A percentile compares a stretch with the other conserved stretches of the same genome.
Evolutionary conservation across 2,797 vertebrate genomes (phyloP).

Genomic region (Rhadinocentrus ornatus): DNA sequence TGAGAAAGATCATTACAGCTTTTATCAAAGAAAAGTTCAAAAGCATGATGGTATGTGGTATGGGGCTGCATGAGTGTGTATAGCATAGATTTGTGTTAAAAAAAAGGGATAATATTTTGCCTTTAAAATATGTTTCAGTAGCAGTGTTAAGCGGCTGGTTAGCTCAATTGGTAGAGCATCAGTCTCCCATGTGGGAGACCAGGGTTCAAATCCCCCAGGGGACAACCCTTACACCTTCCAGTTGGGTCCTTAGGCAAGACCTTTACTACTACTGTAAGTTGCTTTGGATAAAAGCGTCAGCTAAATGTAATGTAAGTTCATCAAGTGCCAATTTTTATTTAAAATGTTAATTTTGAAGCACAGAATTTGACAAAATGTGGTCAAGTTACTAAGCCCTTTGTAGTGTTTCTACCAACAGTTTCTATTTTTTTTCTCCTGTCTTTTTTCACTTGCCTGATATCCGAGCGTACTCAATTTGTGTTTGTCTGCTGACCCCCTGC

Average conservation of each 20-base stretch:
- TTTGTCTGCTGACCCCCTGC: conserved; percentile 75
- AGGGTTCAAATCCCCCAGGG: no score
- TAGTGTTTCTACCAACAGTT: not conserved
- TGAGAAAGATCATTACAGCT: not conserved
- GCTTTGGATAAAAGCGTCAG: no score
- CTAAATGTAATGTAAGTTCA: no score
- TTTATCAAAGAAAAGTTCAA: not conserved
- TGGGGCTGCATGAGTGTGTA: no score
- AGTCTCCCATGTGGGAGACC: no score
- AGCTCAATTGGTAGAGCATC: no score
- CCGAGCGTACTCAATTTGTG: conserved; percentile 67
- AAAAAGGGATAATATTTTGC: not conserved
- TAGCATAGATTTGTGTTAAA: no score
- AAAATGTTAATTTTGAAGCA: not conserved
- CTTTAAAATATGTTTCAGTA: not conserved
- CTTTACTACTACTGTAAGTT: no score
- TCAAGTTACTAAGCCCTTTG: not conserved
- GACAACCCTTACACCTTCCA: no score
- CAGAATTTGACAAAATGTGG: not conserved
- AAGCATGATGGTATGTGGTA: not conserved
- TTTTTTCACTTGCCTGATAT: conserved; percentile 69
- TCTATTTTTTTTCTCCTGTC: not conserved
- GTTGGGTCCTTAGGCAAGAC: no score
- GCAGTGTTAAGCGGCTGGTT: no score
- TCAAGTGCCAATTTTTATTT: not conserved